Base-by-base conservation (phyloP, 2,888 invertebrate genomes). In the Eilema sororculum region DNA sequence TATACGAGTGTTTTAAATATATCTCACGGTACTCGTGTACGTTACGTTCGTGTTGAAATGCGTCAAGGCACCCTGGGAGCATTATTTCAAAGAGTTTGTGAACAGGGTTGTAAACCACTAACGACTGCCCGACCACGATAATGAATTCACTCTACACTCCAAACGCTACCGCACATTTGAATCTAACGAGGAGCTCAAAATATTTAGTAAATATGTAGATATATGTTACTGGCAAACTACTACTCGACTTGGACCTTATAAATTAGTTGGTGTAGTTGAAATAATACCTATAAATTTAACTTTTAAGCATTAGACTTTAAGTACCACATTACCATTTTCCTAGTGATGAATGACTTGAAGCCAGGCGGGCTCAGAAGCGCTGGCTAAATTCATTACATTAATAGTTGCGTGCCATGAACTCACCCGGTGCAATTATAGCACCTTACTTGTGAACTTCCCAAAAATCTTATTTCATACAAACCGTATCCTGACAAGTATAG, bases 11-110 rank as follows among this genome's bases (percentile, higher is more conserved):
- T 85, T 85, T 85, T 78, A 80, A 85, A 84, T 84, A 81, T 83
- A 78, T 80, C 81, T 82, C 81, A 78, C 78, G 77, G 76, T 73
- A 69, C 74, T 76, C 82, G 72, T 80, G 77, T 78, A 78, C 73
- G 75, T 79, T 76, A 79, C 76, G 78, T 79, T 81, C 78, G 76
- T 80, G 83, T 76, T 84, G 72, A 79, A 83, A 78, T 68, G 66
- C 81, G 79, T 77, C 79, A 76, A 86, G 88, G 89, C 84, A 86
- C 87, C 90, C 74, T 68, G 91, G 91, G 91, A 90, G 89, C 90
- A 90, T 92, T 92, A 92, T 92, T 91, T 91, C 90, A 90, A 90
- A 90, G 93, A 91, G 92, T 91, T 90, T 87, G 90, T 85, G 90
- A 93, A 90, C 90, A 89, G 87, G 86, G 89, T 89, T 88, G 91